Conservation (phyloP, 2,888 invertebrate genomes). For the Hypercompe scribonia region DNA sequence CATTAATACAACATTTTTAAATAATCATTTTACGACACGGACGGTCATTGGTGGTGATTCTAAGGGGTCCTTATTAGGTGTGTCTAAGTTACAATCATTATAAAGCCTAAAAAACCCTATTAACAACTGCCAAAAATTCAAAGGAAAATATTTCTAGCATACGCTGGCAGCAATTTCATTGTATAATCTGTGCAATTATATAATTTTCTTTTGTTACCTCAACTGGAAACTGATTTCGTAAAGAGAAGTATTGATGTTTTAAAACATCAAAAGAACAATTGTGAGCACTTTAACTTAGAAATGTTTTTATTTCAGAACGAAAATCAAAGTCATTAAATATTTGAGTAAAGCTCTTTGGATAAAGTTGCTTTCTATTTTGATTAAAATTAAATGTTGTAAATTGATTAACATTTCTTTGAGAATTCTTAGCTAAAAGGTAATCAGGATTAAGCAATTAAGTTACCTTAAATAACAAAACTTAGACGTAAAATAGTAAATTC, state of each 20-base stretch:
- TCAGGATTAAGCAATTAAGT: conserved; percentile 34
- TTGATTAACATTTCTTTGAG: conserved; percentile 31
- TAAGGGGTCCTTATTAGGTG: no score
- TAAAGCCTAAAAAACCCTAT: no score
- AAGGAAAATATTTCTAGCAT: background rate
- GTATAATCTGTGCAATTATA: background rate
- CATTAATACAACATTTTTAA: no score
- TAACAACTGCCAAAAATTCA: background rate
- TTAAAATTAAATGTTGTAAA: conserved; percentile 31
- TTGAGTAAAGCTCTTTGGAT: conserved; percentile 29
- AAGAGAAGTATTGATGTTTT: background rate
- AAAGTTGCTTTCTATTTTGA: conserved; percentile 29
- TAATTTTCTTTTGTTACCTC: background rate
- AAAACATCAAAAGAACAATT: background rate
- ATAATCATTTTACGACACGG: no score
- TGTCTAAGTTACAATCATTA: no score
- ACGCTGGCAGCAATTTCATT: background rate
- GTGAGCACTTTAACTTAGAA: background rate
- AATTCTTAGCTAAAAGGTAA: conserved; percentile 31
- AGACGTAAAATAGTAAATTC: conserved; percentile 29
- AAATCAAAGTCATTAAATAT: conserved; percentile 26
- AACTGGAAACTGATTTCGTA: background rate
- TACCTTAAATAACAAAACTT: conserved; percentile 36
- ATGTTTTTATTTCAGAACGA: conserved; percentile 2
- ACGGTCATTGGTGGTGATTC: no score